A percentile compares a stretch with the other conserved stretches of the same genome.
Conservation (phyloP, 2,797 vertebrate species). For the Alcedo quadribrachys region DNA sequence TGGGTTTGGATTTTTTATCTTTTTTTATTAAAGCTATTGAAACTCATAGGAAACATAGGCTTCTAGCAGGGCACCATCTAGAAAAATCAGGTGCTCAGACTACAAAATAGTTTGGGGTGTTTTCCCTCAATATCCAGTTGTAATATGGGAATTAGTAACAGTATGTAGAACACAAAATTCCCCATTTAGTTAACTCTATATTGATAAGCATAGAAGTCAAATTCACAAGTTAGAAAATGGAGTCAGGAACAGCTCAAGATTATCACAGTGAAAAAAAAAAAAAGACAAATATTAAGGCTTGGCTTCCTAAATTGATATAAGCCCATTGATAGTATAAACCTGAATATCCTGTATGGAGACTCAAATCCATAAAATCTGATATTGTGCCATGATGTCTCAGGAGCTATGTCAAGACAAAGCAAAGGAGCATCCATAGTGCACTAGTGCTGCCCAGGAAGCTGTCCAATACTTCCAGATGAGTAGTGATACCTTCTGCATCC, state of each 20-base stretch:
- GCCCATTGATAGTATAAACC: background rate
- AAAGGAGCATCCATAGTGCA: background rate
- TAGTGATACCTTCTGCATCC: background rate
- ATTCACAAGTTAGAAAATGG: background rate
- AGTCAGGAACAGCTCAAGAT: background rate
- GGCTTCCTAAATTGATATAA: background rate
- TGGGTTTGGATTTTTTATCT: background rate
- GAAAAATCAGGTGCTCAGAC: background rate
- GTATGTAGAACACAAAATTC: background rate
- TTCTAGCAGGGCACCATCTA: background rate
- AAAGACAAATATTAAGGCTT: fast-evolving
- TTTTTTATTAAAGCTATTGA: background rate
- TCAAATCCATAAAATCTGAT: background rate
- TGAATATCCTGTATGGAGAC: background rate
- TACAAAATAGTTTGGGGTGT: background rate
- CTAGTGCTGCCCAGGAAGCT: background rate
- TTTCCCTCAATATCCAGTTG: background rate
- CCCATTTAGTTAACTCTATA: background rate
- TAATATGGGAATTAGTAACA: background rate
- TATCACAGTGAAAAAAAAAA: background rate
- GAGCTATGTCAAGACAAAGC: background rate
- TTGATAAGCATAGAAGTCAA: background rate
- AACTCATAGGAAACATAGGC: background rate
- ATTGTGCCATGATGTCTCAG: background rate
- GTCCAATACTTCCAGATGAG: background rate